Conservation (phyloP, 2,888 invertebrate species). For the Macaria notata region DNA sequence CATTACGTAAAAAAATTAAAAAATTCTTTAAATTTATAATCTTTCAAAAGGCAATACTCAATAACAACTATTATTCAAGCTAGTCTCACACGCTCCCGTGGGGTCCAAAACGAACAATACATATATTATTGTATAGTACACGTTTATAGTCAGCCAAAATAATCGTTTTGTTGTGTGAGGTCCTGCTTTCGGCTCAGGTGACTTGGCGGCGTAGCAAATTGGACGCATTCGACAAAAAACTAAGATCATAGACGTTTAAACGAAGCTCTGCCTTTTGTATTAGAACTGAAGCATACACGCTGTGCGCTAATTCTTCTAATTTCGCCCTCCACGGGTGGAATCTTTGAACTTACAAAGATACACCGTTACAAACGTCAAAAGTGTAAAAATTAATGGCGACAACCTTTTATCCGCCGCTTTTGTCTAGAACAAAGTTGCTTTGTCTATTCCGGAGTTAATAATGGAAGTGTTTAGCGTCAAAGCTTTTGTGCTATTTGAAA, state of each 20-base stretch:
- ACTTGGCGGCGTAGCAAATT: slow-evolving; percentile 76
- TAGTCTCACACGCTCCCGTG: slow-evolving; percentile 54
- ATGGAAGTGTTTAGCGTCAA: slow-evolving; percentile 79
- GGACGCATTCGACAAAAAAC: slow-evolving; percentile 49
- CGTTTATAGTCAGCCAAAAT: slow-evolving; percentile 67
- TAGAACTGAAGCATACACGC: slow-evolving; percentile 55
- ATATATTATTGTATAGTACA: slow-evolving; percentile 67
- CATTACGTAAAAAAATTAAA: no score
- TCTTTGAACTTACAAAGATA: slow-evolving; percentile 61
- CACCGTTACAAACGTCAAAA: slow-evolving; percentile 77
- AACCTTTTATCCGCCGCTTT: slow-evolving; percentile 72
- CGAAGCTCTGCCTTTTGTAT: slow-evolving; percentile 56
- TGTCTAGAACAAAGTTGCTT: slow-evolving; percentile 74
- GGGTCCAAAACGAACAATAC: slow-evolving; percentile 58
- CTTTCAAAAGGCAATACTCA: no score
- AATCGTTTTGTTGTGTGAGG: slow-evolving; percentile 71
- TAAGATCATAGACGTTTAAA: slow-evolving; percentile 53
- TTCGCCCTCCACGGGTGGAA: slow-evolving; percentile 47
- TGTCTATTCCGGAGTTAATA: slow-evolving; percentile 76
- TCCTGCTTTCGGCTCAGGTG: slow-evolving; percentile 74
- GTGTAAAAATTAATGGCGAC: slow-evolving; percentile 76
- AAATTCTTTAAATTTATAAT: no score
- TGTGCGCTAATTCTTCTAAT: slow-evolving; percentile 65
- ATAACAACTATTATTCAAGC: no score
- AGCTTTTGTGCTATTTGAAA: slow-evolving; percentile 71